Percentiles rank a stretch among this genome's conserved stretches.
phyloP scores from a whole-genome alignment of 2,113 vertebrate species.

The Calidris pygmaea region DNA sequence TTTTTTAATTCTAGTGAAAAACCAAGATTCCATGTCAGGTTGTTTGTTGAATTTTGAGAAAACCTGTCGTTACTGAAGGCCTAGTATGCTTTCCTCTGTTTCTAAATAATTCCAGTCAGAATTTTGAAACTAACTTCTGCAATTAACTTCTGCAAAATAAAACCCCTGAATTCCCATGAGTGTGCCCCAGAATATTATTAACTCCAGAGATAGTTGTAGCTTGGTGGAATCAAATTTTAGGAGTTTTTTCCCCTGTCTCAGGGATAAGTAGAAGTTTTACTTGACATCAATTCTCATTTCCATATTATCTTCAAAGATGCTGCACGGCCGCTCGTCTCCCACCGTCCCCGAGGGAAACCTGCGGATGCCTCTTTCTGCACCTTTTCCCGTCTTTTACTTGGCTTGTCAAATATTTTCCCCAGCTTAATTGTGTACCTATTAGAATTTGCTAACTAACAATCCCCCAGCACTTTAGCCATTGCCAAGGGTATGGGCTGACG shows the following conservation, averaged over 20 bases:
- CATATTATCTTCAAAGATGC: not conserved
- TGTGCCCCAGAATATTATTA: not conserved
- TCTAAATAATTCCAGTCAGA: not conserved
- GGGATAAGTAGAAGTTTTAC: not conserved
- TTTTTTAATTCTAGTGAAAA: not conserved
- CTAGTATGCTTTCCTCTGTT: not conserved
- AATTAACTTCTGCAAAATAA: not conserved
- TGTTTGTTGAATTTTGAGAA: not conserved
- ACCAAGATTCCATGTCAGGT: not conserved
- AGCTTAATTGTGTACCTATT: not conserved
- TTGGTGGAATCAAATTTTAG: not conserved
- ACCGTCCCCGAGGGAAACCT: accelerated
- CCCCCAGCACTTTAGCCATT: not conserved
- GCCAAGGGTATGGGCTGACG: accelerated
- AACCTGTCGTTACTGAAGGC: not conserved
- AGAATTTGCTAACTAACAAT: not conserved
- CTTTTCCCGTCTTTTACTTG: not conserved
- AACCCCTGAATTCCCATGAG: accelerated
- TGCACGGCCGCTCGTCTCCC: accelerated
- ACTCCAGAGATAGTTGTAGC: not conserved
- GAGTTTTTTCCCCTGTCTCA: not conserved
- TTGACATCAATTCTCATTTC: not conserved
- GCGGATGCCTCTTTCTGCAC: not conserved
- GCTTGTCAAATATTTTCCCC: not conserved
- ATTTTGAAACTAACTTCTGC: not conserved